phyloP scores from a whole-genome alignment of 2,888 invertebrate species.

The Parelbella ahira region DNA sequence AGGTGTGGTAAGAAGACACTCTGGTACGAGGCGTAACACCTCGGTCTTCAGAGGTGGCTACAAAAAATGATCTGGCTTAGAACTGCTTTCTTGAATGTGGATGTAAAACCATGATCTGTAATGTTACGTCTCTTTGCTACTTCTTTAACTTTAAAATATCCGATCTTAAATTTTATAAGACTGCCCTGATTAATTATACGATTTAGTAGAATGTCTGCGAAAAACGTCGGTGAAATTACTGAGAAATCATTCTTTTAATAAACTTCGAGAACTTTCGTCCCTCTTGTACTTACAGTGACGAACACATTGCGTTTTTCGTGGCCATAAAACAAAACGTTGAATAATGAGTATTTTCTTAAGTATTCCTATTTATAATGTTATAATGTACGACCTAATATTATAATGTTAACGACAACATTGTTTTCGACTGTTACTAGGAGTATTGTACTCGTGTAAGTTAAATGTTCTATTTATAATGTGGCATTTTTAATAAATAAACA shows the following conservation, averaged over 20 bases:
- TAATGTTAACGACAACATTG: constrained; percentile 33
- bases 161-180: constrained; percentile 48
- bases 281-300: constrained; percentile 21
- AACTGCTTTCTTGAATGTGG: too few species aligned
- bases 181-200: constrained; percentile 46
- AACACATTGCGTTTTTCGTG: constrained; percentile 41
- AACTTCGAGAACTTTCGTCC: constrained; percentile 7
- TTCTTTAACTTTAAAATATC: too few species aligned
- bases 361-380: constrained; percentile 46
- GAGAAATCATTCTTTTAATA: constrained; percentile 3
- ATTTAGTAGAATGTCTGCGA: constrained; percentile 17
- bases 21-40: too few species aligned
- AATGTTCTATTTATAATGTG: constrained; percentile 73
- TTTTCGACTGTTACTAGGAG: constrained; percentile 57
- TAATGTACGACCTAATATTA: constrained; percentile 44
- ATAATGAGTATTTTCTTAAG: constrained; percentile 40
- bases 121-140: too few species aligned
- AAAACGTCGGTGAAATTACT: constrained; percentile 22
- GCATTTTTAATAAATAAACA: constrained; percentile 72
- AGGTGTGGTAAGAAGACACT: too few species aligned
- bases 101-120: too few species aligned
- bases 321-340: constrained; percentile 35
- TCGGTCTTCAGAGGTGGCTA: too few species aligned
- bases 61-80: too few species aligned
- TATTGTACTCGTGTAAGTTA: constrained; percentile 55